Conservation (phyloP, 1,140 invertebrate species). For the Papilio machaon region DNA sequence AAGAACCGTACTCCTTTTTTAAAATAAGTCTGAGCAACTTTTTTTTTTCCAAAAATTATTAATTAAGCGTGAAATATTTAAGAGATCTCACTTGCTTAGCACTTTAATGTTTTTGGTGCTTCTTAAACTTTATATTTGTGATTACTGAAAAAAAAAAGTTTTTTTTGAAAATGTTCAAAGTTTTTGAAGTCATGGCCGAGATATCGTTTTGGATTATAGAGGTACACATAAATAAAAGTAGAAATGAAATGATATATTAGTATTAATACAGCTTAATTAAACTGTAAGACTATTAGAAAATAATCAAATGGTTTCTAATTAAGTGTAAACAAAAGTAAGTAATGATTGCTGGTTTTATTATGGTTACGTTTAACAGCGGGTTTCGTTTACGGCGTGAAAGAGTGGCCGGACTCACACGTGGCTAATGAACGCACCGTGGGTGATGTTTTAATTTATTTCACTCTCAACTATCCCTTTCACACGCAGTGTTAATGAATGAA, state of each 20-base stretch:
- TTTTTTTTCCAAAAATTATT: background rate
- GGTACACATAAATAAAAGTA: too few species aligned
- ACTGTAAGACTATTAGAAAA: background rate
- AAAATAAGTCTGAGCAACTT: background rate
- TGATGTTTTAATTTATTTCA: slow-evolving; percentile 67
- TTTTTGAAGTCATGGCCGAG: too few species aligned
- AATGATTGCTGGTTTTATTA: slow-evolving; percentile 51
- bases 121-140: too few species aligned
- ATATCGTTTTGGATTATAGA: too few species aligned
- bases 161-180: too few species aligned
- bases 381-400: slow-evolving; percentile 56
- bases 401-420: slow-evolving; percentile 64
- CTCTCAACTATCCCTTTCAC: slow-evolving; percentile 46
- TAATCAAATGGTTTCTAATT: slow-evolving; percentile 10
- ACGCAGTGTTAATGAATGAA: slow-evolving; percentile 34
- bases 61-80: background rate
- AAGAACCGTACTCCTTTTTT: slow-evolving; percentile 14
- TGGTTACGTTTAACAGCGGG: slow-evolving; percentile 61
- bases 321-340: background rate
- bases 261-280: background rate
- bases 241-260: background rate
- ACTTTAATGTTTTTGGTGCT: background rate
- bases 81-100: background rate
- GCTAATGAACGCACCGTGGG: slow-evolving; percentile 58
- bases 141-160: too few species aligned